Evolutionary conservation across 1,140 invertebrate genomes (phyloP), one percentile per base, ranked within the genome.

Genomic region (Bombus waltoni): DNA sequence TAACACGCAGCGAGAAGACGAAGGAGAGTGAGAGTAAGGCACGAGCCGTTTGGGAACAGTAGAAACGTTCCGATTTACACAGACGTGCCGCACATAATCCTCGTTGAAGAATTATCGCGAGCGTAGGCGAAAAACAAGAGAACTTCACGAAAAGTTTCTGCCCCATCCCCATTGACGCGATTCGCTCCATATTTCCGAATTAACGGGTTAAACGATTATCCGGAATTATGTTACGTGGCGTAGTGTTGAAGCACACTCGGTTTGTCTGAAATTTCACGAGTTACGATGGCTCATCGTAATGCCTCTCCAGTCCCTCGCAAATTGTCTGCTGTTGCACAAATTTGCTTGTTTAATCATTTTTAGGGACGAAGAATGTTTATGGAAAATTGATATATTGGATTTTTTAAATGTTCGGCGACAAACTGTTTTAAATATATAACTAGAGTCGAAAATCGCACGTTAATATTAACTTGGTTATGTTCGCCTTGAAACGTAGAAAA

Each of bases 61-160:
- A 68, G 47, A 81, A 85, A 81, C 53, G 74, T 79, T 66, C 28
- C 68, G 35, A 82, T 82, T 87, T 82, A 25, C 65, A 53, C 74
- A 80, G 68, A 59, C 40, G 53, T 53, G 57, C 59, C 38, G 38
- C 59, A 40, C 57, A 38, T 68, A 85, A 81, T 81, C 59, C 47
- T 28, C 28, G 40, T 22, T 53, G n/a, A 86, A 65, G 70, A 71
- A 85, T 82, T 82, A 81, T 44, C 38, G 78, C 42, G 59, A 42
- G 42, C 32, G 38, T 68, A 28, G 78, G n/a, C 74, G 80, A 86
- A 75, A 86, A 86, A 82, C 65, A 80, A 15, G 11, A 44, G n/a
- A 22, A 62, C 11, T 42, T 57, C 13, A 9, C 18, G 32, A 59
- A 5, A 35, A 74, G 35, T 59, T 25, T 10, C 25, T 38, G 18